Evolutionary conservation across 23 tunicate species (phyloP).

Genomic region (Trididemnum nubilum): DNA sequence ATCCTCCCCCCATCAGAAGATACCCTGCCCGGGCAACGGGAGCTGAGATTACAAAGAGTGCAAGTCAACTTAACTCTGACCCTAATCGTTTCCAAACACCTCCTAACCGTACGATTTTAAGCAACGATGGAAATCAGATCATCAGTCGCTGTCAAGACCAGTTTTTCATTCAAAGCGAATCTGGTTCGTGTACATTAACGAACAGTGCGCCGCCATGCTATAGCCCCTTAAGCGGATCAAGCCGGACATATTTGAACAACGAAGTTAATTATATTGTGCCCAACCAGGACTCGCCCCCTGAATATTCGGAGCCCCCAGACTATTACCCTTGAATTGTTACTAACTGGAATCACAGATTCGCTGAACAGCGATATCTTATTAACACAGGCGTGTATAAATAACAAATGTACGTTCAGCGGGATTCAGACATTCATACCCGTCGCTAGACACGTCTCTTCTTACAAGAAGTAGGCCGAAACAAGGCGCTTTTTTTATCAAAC

Average conservation of each 20-base stretch:
- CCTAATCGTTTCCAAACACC: slow-evolving; percentile 5
- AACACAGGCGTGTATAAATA: too few species aligned
- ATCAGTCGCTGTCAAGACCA: background rate
- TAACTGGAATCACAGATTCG: too few species aligned
- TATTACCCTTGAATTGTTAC: background rate
- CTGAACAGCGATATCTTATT: too few species aligned
- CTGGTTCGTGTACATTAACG: background rate
- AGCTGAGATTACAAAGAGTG: background rate
- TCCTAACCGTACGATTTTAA: background rate
- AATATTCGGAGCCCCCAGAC: slow-evolving; percentile 10
- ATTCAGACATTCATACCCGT: too few species aligned
- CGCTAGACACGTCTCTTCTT: too few species aligned
- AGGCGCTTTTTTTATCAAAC: too few species aligned
- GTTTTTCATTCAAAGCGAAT: background rate
- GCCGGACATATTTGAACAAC: background rate
- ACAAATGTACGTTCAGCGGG: too few species aligned
- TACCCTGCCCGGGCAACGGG: background rate
- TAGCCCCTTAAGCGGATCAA: background rate
- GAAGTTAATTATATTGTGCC: background rate
- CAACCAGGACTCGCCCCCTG: background rate
- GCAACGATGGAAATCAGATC: background rate
- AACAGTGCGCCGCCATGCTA: background rate
- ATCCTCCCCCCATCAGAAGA: background rate
- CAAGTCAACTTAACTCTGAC: background rate
- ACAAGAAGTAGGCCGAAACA: too few species aligned